Evolutionary conservation across 2,113 vertebrate species (phyloP), one percentile per base, ranked within the genome.

Genomic region (crab-eating macaque (Macaca fascicularis)): DNA sequence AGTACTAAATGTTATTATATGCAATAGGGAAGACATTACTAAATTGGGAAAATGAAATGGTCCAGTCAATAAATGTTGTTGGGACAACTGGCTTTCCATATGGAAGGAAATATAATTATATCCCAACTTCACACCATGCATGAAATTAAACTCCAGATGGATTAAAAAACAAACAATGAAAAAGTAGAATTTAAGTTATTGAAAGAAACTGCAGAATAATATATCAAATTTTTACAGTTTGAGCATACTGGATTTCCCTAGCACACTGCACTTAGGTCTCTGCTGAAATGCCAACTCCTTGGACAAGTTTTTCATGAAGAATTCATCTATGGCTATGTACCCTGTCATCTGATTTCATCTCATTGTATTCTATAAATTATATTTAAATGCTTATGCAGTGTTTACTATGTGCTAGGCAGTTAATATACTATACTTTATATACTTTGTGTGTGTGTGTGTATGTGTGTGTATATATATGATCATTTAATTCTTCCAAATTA

Each of bases 111-210:
- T 82, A 76, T 30, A 81, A 89, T 95, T 89, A 92, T 61, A 81
- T 72, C 11, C n/a, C 4, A 86, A 43, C 74, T 94, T 95, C 79
- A 89, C 9, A 76, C 16, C 61, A 93, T 55, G 76, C 76, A 93
- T 94, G 92, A 94, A 88, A 94, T 94, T 94, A 94, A 96, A 84
- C 30, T 93, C 89, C 67, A 89, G 52, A 43, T 82, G 57, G 43
- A 82, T 90, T 45, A 48, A 59, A 72, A 89, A 80, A 57, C 50
- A 95, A 90, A 90, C 64, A 90, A 88, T 52, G 12, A 55, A 74
- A 88, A 79, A 79, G 27, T 23, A 90, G 70, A 97, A 72, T 76
- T 78, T 67, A 90, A 92, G 25, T 50, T 45, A 55, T 75, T 88
- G 25, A 90, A 90, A 94, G 67, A 84, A 86, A 32, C 0, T 50